These are phyloP conservation scores for Calonectris borealis DNA, from an alignment of 2,113 vertebrate species.

Conservation along the genomic window DNA sequence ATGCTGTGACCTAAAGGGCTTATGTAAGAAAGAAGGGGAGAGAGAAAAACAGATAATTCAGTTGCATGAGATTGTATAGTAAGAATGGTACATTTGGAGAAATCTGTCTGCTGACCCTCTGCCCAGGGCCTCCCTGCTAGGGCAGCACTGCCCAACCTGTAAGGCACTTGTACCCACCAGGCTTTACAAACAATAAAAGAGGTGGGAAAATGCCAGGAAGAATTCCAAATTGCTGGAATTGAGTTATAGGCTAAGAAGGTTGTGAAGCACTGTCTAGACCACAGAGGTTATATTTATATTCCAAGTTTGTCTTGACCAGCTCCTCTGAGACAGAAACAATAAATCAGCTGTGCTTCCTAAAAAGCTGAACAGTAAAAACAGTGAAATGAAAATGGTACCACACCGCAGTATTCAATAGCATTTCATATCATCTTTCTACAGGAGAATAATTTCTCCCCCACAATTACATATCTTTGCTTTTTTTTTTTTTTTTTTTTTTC, in stretches of 20 bases:
- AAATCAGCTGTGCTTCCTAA: conserved; percentile 19
- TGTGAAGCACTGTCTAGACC: neutral
- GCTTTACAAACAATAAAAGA: neutral
- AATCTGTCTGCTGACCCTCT: neutral
- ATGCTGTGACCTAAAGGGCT: neutral
- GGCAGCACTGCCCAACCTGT: neutral
- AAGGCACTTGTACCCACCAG: neutral
- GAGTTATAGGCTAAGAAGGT: neutral
- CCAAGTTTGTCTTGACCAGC: conserved; percentile 27
- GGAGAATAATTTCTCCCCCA: neutral
- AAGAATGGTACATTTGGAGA: neutral
- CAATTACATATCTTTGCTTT: neutral
- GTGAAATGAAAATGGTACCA: neutral
- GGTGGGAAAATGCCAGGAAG: neutral
- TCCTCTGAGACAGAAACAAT: conserved; percentile 22
- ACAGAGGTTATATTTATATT: conserved; percentile 42
- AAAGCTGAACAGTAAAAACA: neutral
- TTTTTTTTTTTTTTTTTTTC: too few species aligned
- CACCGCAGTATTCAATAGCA: neutral
- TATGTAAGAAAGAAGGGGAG: neutral
- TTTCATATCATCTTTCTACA: neutral
- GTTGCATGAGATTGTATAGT: neutral
- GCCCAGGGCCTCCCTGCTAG: neutral
- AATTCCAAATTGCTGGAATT: neutral
- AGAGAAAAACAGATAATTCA: neutral